Conservation (phyloP, 2,797 vertebrate species). For the Avahi laniger region DNA sequence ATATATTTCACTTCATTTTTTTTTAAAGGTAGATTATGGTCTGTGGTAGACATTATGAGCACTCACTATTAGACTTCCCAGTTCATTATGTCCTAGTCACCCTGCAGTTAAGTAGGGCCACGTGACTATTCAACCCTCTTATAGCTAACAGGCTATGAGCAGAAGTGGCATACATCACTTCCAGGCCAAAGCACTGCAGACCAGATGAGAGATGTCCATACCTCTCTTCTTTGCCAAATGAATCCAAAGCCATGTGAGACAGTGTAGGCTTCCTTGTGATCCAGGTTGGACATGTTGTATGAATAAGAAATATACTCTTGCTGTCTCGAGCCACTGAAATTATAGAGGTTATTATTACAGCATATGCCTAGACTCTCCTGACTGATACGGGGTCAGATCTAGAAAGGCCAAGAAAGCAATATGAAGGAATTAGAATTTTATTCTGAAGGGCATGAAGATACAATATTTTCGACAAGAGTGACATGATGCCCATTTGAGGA, state of each 20-base stretch:
- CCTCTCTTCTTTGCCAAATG: background rate
- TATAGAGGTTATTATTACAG: background rate
- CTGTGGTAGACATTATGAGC: background rate
- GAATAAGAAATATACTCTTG: background rate
- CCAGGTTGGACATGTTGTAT: background rate
- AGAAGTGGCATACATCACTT: background rate
- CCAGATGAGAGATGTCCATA: background rate
- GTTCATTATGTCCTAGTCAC: background rate
- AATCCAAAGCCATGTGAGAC: background rate
- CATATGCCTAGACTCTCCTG: background rate
- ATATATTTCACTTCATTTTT: background rate
- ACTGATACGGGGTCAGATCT: background rate
- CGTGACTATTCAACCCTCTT: background rate
- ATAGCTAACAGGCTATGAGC: background rate
- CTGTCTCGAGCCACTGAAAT: background rate
- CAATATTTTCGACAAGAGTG: background rate
- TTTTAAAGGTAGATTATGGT: background rate
- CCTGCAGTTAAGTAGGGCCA: background rate
- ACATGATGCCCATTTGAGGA: background rate
- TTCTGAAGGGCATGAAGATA: background rate
- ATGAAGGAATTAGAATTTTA: conserved; percentile 25
- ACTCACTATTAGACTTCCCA: background rate
- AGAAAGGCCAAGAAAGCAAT: background rate
- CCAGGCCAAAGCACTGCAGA: background rate
- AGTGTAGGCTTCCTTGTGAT: background rate